Conservation (phyloP, 1,140 invertebrate species). For the Vanessa atalanta region DNA sequence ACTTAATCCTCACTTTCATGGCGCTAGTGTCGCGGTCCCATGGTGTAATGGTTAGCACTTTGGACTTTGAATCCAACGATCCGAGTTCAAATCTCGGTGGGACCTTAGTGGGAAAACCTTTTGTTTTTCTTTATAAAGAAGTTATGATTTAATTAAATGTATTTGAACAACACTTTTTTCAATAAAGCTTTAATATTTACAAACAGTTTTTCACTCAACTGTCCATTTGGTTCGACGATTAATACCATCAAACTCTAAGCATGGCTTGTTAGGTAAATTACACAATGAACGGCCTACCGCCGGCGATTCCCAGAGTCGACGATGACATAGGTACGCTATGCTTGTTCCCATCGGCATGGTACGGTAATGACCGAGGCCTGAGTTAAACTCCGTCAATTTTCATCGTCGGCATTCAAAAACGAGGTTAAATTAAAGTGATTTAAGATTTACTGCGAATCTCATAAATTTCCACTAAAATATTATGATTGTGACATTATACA, state of each 20-base stretch:
- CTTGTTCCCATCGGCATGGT: conserved; percentile 43
- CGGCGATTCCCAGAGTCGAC: conserved; percentile 58
- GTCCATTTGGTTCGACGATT: conserved; percentile 37
- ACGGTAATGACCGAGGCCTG: conserved; percentile 44
- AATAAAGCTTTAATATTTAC: not conserved
- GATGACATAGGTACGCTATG: conserved; percentile 25
- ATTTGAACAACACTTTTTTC: not conserved
- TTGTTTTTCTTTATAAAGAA: not conserved
- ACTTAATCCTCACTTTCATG: not conserved
- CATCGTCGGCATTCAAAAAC: conserved; percentile 39
- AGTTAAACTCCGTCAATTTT: conserved; percentile 39
- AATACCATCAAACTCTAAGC: conserved; percentile 27
- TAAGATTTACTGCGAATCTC: conserved; percentile 30
- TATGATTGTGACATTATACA: conserved; percentile 9
- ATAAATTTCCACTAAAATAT: conserved; percentile 27
- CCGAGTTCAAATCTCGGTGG: conserved; percentile 90
- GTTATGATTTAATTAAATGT: not conserved
- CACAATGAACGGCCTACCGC: conserved; percentile 57
- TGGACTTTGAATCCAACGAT: conserved; percentile 87
- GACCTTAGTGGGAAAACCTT: conserved; percentile 27
- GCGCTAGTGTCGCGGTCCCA: conserved; percentile 81
- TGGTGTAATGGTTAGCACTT: conserved; percentile 86
- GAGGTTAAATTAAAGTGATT: conserved; percentile 32
- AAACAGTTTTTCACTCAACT: not conserved
- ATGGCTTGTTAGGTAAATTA: conserved; percentile 23